These are phyloP conservation scores for Drosophila anomelani DNA, from an alignment of 2,888 invertebrate genomes.

Conservation along the genomic window DNA sequence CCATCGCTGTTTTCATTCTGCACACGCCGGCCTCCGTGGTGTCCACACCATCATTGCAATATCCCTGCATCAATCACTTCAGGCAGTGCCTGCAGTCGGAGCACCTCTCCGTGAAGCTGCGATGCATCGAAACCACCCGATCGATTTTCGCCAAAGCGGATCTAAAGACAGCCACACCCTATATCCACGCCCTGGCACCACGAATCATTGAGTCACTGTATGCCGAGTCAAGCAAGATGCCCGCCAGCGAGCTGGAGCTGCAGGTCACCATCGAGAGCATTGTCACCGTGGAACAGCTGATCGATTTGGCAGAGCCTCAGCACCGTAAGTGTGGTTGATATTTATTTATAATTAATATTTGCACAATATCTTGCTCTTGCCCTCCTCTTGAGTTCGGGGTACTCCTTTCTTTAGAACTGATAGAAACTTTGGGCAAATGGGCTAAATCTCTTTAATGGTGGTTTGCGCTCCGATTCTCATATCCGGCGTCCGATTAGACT, in stretches of 20 bases:
- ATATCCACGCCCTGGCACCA: conserved; percentile 92
- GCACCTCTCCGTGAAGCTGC: conserved; percentile 89
- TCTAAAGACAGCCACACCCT: conserved; percentile 89
- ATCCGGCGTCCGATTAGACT: neutral
- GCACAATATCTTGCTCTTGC: neutral
- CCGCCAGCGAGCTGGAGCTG: conserved; percentile 89
- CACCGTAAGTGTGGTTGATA: conserved; percentile 88
- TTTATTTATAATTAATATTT: neutral
- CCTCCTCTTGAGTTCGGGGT: conserved; percentile 3
- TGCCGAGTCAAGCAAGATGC: conserved; percentile 87
- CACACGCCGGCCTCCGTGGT: conserved; percentile 92
- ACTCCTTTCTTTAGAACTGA: conserved; percentile 10
- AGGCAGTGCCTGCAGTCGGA: conserved; percentile 91
- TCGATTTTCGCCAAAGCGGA: conserved; percentile 91
- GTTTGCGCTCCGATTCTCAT: no score
- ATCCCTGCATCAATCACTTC: conserved; percentile 96
- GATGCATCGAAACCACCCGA: conserved; percentile 91
- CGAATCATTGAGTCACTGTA: conserved; percentile 91
- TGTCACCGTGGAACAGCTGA: conserved; percentile 90
- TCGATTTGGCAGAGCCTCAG: conserved; percentile 90
- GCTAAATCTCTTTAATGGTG: neutral
- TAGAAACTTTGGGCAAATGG: neutral
- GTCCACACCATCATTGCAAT: conserved; percentile 92
- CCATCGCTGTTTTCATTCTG: conserved; percentile 94
- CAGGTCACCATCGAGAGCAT: conserved; percentile 90